Evolutionary conservation across 2,888 invertebrate genomes (phyloP), one percentile per base, ranked within the genome.

Genomic region (Anthoptus insignis): DNA sequence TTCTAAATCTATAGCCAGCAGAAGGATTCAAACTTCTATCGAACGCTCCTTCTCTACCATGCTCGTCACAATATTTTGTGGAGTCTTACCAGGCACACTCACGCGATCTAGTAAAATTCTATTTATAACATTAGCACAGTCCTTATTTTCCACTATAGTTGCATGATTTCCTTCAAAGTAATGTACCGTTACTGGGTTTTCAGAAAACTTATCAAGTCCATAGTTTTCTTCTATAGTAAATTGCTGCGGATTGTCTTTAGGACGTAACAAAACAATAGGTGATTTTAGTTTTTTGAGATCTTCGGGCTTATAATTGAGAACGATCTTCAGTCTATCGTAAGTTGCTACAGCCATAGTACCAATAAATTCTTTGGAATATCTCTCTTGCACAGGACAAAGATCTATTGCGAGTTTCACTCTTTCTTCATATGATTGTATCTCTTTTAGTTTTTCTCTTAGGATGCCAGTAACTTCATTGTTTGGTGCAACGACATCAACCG

Each of bases 131-230:
- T 95, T 93, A 0, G 95, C 94, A 54, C 95, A 87, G 72, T 94
- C 94, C 54, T 94, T 90, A 75, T 95, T 96, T 13, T 96, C 95
- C 72, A 97, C 78, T 75, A 97, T 96, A 42, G 95, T 95, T 0
- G 94, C 81, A 76, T 97, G 97, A 78, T 96, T 96, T 9, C 97
- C 97, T 76, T 96, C 96, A n/a, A 96, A 87, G 52, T 93, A 94
- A 74, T 95, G 94, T 0, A 97, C 88, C 0, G 93, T 92, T 0
- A 96, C 93, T 2, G 90, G 89, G 0, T 92, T 90, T 24, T 93
- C 93, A 0, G 95, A 95, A 22, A 94, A 81, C 80, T 94, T 93
- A 0, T 94, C 93, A 0, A 97, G 81, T 16, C 95, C 95, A 74
- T 97, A 97, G 78, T 96, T 96, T 29, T 95, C 95, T 56, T 95